Evolutionary conservation across 2,888 invertebrate species (phyloP), one percentile per base, ranked within the genome.

Genomic region (Pharmacophagus antenor): DNA sequence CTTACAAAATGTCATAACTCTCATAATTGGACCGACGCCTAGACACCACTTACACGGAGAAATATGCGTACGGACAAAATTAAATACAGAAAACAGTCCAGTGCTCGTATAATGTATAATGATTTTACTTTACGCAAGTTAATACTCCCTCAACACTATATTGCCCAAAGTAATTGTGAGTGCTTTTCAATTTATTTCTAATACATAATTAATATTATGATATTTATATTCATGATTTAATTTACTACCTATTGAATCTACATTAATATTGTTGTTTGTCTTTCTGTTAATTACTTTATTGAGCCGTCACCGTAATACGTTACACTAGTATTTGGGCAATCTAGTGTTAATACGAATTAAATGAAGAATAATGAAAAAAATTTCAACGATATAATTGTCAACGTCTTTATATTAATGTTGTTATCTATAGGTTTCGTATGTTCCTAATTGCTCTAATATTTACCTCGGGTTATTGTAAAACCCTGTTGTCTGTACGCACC

Each of bases 1-100:
- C 76, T 77, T 80, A 82, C 76, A 79, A 74, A 73, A 74, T 76
- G 76, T 79, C 70, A 75, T 70, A 65, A 75, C 78, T 77, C 73
- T 73, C 77, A 72, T 49, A n/a, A n/a, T 51, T 49, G 61, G 58
- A 42, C 53, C 57, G 61, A 61, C 37, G 31, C 51, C 21, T 42
- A 56, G 20, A 52, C 52, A n/a, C 41, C 41, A n/a, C 25, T n/a
- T 42, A 48, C 44, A 49, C 18, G 49, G 31, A 3, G 23, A 27
- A 12, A 17, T 31, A 21, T 7, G 18, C 25, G 23, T 20, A 8
- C 21, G 21, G 17, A 44, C 21, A 31, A 15, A 42, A 48, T 17
- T n/a, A 42, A 42, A n/a, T 42, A 41, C 15, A 17, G 3, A 1
- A 7, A 4, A 42, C 42, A 42, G 42, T 42, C 17, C 4, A 42